A percentile compares a stretch with the other conserved stretches of the same genome.
These are phyloP conservation scores for Hecatera dysodea DNA, from an alignment of 2,888 invertebrate genomes.

Conservation along the genomic window DNA sequence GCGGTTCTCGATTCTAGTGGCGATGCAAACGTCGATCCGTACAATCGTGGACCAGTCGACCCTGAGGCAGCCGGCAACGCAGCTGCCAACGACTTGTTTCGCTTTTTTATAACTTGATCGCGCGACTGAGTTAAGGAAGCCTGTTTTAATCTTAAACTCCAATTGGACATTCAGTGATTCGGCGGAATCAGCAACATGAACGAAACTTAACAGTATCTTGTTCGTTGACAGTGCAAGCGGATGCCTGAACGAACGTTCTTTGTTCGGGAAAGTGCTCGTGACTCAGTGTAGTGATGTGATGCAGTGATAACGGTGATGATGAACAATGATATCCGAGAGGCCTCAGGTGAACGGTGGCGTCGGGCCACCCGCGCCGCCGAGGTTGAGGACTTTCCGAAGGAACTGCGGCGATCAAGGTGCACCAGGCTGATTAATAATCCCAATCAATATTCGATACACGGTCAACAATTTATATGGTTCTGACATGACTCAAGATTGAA, in stretches of 20 bases:
- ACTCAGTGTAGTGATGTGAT: constrained; percentile 69
- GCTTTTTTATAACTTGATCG: constrained; percentile 73
- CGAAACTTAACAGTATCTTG: constrained; percentile 54
- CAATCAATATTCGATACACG: constrained; percentile 63
- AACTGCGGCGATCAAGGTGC: constrained; percentile 91
- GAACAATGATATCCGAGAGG: constrained; percentile 89
- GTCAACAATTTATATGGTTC: constrained; percentile 64
- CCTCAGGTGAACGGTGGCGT: constrained; percentile 84
- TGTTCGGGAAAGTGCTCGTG: constrained; percentile 63
- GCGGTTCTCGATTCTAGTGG: constrained; percentile 73
- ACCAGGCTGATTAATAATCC: constrained; percentile 71
- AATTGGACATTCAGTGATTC: constrained; percentile 63
- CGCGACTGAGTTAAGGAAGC: constrained; percentile 70
- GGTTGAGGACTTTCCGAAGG: constrained; percentile 89
- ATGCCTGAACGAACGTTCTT: constrained; percentile 60
- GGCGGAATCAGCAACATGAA: constrained; percentile 65
- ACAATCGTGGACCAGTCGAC: constrained; percentile 82
- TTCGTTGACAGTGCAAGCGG: constrained; percentile 62
- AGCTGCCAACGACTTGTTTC: constrained; percentile 80
- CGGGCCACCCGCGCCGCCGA: constrained; percentile 83
- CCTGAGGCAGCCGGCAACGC: constrained; percentile 83
- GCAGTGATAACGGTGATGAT: constrained; percentile 82
- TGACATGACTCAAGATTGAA: constrained; percentile 56
- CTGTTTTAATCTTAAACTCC: constrained; percentile 62
- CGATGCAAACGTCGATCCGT: constrained; percentile 77